phyloP scores from a whole-genome alignment of 30 jellyfish, hydroid and myxozoan species.

The Hydractinia echinata region DNA sequence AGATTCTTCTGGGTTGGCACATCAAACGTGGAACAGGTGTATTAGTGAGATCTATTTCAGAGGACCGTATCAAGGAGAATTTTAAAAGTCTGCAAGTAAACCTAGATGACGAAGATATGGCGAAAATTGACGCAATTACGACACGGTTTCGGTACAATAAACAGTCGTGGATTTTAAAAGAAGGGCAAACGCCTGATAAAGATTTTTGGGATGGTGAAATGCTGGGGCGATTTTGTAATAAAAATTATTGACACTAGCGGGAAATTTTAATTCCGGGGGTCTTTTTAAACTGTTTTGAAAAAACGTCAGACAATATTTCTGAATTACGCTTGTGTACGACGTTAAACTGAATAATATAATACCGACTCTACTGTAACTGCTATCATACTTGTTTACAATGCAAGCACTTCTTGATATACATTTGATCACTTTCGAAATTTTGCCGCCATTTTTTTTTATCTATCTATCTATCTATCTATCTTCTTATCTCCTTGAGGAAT shows the following conservation, averaged over 20 bases:
- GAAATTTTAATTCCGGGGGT: too few species aligned
- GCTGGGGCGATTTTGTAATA: constrained; percentile 20
- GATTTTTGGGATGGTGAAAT: constrained; percentile 95
- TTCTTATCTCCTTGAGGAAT: too few species aligned
- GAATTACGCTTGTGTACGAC: too few species aligned
- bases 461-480: too few species aligned
- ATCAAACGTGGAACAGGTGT: constrained; percentile 82
- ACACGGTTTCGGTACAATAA: constrained; percentile 57
- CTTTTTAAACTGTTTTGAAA: too few species aligned
- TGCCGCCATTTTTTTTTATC: too few species aligned
- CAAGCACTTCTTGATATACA: too few species aligned
- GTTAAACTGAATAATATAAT: too few species aligned
- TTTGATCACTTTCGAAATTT: too few species aligned
- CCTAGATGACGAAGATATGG: constrained; percentile 72
- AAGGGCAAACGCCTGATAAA: constrained; percentile 32
- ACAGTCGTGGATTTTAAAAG: constrained; percentile 62
- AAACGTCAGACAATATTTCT: too few species aligned
- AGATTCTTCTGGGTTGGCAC: constrained; percentile 88
- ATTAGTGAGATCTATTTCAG: constrained; percentile 69
- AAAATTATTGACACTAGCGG: not conserved
- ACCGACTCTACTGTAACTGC: too few species aligned
- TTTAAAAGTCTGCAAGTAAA: constrained; percentile 38
- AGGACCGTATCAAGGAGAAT: constrained; percentile 70
- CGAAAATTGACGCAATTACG: constrained; percentile 31
- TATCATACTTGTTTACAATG: too few species aligned